A percentile compares a stretch with the other conserved stretches of the same genome.
phyloP scores from a whole-genome alignment of 2,797 vertebrate species.

The Pantherophis vulpinus region DNA sequence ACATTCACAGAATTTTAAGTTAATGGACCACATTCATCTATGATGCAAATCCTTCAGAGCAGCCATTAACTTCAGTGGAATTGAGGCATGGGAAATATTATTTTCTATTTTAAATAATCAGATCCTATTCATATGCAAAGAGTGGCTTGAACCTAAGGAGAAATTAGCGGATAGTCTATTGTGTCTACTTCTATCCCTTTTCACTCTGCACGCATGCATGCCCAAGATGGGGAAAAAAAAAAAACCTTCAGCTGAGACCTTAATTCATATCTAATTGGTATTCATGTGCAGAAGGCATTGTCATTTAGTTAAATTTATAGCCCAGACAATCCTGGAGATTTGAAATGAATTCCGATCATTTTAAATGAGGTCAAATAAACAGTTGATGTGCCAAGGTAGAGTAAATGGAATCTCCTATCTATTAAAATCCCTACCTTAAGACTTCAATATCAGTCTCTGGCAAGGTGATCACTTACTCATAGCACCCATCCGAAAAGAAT shows the following conservation, averaged over 20 bases:
- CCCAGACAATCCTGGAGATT: background rate
- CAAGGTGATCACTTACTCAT: background rate
- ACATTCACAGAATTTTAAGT: constrained; percentile 14
- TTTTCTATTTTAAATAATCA: constrained; percentile 25
- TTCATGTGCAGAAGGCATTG: background rate
- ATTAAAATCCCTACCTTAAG: background rate
- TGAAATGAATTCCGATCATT: background rate
- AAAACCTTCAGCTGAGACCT: background rate
- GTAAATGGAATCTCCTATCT: background rate
- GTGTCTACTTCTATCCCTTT: background rate
- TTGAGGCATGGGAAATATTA: background rate
- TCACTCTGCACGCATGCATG: background rate
- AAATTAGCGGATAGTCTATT: constrained; percentile 27
- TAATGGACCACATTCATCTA: constrained; percentile 13
- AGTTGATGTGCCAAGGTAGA: no score
- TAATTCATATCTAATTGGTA: constrained; percentile 11
- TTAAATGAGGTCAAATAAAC: background rate
- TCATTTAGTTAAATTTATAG: constrained; percentile 7
- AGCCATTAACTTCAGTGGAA: constrained; percentile 1
- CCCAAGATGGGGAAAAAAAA: background rate
- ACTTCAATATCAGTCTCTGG: background rate
- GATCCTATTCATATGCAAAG: constrained; percentile 21
- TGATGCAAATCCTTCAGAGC: constrained; percentile 15
- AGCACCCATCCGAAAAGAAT: background rate
- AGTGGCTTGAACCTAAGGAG: background rate